Evolutionary conservation across 2,888 invertebrate species (phyloP).

Genomic region (Morinoia aosen): DNA sequence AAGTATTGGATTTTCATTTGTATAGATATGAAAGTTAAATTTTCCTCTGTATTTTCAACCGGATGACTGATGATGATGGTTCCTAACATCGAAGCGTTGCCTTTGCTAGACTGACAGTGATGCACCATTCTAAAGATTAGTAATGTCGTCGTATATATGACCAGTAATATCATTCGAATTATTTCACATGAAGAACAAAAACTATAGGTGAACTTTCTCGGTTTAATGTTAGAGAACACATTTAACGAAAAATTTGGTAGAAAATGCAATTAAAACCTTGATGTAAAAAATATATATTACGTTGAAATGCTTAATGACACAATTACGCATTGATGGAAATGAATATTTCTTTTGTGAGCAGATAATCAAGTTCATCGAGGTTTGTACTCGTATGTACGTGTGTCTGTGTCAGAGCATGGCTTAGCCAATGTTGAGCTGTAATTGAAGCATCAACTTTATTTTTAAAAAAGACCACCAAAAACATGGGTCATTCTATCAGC

Average conservation of each 20-base stretch:
- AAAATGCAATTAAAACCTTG: not conserved
- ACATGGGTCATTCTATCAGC: not conserved
- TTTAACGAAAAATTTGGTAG: not conserved
- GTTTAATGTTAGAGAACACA: not conserved
- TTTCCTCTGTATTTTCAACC: too few relatives aligned
- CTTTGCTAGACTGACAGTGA: too few relatives aligned
- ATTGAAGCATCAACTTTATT: not conserved
- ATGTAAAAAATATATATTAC: not conserved
- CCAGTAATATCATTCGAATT: too few relatives aligned
- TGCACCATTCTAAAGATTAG: too few relatives aligned
- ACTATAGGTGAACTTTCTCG: too few relatives aligned
- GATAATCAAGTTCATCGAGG: not conserved
- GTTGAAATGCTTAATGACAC: too few relatives aligned
- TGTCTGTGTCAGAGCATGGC: not conserved
- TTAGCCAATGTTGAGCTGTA: not conserved
- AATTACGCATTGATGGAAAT: not conserved
- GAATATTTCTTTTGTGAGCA: not conserved
- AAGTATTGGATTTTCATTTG: too few relatives aligned
- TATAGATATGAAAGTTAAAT: too few relatives aligned
- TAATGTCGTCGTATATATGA: too few relatives aligned
- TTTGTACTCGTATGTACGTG: not conserved
- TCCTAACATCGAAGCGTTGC: too few relatives aligned
- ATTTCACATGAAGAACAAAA: too few relatives aligned
- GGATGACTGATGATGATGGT: too few relatives aligned
- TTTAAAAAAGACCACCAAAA: not conserved